Conservation (phyloP, 2,113 vertebrate species). For the Sorex araneus region DNA sequence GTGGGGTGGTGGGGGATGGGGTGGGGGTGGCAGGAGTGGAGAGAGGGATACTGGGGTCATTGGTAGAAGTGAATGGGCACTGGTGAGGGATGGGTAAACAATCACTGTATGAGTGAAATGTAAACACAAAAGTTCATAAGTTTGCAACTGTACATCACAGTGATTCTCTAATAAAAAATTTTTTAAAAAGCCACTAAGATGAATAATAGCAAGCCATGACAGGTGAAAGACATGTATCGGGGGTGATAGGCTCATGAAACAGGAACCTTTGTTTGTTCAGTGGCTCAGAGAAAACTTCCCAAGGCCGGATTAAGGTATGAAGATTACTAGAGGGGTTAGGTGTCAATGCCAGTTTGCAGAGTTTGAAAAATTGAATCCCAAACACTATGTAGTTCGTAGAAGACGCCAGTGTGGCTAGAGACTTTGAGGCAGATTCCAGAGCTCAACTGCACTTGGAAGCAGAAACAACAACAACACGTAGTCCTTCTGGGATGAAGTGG, state of each 20-base stretch:
- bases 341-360: neutral
- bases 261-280: neutral
- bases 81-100: too few relatives aligned
- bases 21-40: too few relatives aligned
- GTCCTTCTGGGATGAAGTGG: neutral
- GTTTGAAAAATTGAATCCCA: conserved; percentile 2
- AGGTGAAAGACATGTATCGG: neutral
- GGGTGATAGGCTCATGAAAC: neutral
- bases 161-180: too few relatives aligned
- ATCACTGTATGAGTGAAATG: too few relatives aligned
- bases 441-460: neutral
- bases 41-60: too few relatives aligned
- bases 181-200: neutral
- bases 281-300: neutral
- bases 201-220: neutral
- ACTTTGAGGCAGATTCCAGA: neutral
- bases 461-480: neutral
- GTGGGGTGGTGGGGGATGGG: too few relatives aligned
- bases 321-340: neutral
- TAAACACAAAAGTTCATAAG: too few relatives aligned
- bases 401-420: neutral
- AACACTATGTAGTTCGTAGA: neutral
- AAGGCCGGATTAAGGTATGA: neutral
- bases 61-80: too few relatives aligned
- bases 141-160: too few relatives aligned